A percentile compares a stretch with the other conserved stretches of the same genome.
Conservation (phyloP, 2,888 invertebrate species). For the Ectemnius continuus region DNA sequence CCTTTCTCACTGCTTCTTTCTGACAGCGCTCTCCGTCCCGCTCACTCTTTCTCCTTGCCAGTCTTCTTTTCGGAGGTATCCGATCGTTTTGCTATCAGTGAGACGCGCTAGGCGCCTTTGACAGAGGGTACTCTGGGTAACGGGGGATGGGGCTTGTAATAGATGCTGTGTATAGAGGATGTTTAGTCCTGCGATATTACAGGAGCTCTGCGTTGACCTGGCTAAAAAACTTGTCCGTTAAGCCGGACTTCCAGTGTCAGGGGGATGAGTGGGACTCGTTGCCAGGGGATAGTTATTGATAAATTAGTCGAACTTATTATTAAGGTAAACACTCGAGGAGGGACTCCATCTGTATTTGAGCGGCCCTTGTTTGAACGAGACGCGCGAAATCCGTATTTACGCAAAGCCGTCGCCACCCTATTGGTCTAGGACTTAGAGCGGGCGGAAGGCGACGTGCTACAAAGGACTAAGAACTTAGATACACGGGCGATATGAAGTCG, state of each 20-base stretch:
- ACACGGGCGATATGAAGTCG: constrained; percentile 62
- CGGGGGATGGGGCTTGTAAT: background rate
- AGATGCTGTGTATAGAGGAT: no score
- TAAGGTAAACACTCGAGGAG: constrained; percentile 69
- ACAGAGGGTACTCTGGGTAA: constrained; percentile 1
- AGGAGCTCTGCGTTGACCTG: no score
- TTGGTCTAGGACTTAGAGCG: constrained; percentile 66
- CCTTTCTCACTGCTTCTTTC: background rate
- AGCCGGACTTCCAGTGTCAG: background rate
- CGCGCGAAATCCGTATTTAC: constrained; percentile 77
- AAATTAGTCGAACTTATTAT: constrained; percentile 76
- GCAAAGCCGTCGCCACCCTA: constrained; percentile 69
- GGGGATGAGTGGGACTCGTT: background rate
- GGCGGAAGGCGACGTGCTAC: constrained; percentile 47
- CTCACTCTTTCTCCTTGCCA: background rate
- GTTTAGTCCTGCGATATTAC: no score
- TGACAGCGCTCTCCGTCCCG: constrained; percentile 26
- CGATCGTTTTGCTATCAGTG: constrained; percentile 15
- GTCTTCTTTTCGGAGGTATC: background rate
- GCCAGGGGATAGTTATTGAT: constrained; percentile 34
- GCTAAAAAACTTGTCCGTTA: background rate
- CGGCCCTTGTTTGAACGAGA: constrained; percentile 75
- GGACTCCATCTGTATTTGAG: constrained; percentile 77
- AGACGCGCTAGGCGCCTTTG: background rate
- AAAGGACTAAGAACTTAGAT: constrained; percentile 71